Conservation (phyloP, 2,797 vertebrate species). For the Molossus molossus region DNA sequence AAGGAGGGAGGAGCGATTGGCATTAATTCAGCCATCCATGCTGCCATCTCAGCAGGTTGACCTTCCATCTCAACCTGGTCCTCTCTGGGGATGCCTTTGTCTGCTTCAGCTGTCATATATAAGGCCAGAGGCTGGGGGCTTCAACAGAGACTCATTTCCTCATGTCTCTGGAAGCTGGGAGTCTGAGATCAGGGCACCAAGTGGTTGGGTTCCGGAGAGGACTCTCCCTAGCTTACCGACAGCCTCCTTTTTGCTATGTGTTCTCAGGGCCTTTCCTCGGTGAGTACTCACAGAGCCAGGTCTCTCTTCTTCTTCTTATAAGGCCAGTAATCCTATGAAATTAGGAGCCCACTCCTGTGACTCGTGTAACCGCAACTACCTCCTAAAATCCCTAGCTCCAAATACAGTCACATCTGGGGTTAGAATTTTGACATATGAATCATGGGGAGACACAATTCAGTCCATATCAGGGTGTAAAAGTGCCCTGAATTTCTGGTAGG, state of each 20-base stretch:
- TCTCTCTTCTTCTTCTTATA: neutral
- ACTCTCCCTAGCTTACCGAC: neutral
- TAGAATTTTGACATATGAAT: neutral
- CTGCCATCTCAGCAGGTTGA: neutral
- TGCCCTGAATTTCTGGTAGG: too few species aligned
- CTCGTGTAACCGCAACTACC: neutral
- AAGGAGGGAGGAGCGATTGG: neutral
- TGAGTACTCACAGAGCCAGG: neutral
- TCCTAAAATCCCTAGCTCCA: neutral
- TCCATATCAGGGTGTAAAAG: too few species aligned
- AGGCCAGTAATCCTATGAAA: neutral
- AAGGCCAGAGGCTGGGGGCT: neutral
- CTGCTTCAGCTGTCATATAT: accelerated
- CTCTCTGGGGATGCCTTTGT: neutral
- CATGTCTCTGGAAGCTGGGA: neutral
- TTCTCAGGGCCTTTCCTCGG: neutral
- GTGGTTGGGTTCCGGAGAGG: neutral
- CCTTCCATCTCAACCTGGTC: neutral
- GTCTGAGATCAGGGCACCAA: neutral
- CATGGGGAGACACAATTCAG: neutral
- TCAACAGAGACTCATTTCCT: neutral
- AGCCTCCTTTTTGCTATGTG: neutral
- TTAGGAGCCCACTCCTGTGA: neutral
- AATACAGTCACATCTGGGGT: neutral
- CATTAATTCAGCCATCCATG: neutral